These are phyloP conservation scores for Uropetala carovei DNA, from an alignment of 2,888 invertebrate genomes.

Conservation along the genomic window DNA sequence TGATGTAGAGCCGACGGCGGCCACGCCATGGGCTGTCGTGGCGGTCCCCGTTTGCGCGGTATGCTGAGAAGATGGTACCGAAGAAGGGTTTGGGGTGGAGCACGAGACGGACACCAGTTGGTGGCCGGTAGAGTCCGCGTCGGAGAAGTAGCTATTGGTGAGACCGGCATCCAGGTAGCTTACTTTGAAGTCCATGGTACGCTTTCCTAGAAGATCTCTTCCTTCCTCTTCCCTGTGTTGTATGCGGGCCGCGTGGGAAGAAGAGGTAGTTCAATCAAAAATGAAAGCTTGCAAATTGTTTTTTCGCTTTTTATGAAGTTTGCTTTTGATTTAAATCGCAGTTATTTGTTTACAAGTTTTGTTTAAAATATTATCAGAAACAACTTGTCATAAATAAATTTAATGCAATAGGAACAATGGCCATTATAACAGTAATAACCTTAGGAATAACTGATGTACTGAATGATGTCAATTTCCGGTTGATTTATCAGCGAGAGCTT, in stretches of 20 bases:
- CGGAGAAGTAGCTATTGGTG: conserved; percentile 93
- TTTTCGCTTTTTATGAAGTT: not conserved
- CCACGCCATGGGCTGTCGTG: conserved; percentile 43
- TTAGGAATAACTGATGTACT: no score
- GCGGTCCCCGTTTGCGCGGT: not conserved
- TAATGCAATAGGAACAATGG: not conserved
- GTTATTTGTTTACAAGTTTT: not conserved
- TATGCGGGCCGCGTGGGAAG: not conserved
- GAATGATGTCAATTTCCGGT: no score
- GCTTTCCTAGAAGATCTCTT: conserved; percentile 95
- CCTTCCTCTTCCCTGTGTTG: conserved; percentile 96
- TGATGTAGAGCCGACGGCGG: conserved; percentile 74
- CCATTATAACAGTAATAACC: no score
- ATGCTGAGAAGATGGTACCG: not conserved
- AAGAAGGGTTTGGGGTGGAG: conserved; percentile 1
- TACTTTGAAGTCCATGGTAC: conserved; percentile 99
- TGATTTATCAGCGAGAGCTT: no score
- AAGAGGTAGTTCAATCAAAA: not conserved
- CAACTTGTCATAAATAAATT: not conserved
- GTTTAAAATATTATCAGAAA: not conserved
- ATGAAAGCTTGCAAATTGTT: not conserved
- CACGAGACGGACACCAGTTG: conserved; percentile 77
- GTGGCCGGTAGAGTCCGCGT: conserved; percentile 78
- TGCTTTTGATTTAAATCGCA: not conserved
- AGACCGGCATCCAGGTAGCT: conserved; percentile 97